Evolutionary conservation across 2,888 invertebrate species (phyloP).

Genomic region (Zaprionus lineosus): DNA sequence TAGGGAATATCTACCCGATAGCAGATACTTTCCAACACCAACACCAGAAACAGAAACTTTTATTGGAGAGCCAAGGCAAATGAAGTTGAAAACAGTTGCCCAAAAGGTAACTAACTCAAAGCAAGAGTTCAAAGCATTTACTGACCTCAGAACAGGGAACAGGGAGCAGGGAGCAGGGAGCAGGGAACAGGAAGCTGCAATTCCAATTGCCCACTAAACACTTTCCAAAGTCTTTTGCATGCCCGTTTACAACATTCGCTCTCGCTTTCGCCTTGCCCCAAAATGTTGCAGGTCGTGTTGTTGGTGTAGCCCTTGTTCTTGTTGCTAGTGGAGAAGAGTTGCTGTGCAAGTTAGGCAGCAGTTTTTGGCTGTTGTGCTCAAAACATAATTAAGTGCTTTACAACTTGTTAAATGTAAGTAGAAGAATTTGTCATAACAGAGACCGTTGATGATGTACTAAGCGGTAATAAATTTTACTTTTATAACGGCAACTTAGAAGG

Average conservation of each 20-base stretch:
- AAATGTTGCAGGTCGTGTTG: conserved; percentile 8
- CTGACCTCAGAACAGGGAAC: conserved; percentile 41
- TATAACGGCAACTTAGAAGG: conserved; percentile 42
- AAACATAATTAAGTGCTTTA: conserved; percentile 77
- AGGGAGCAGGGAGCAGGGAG: too few relatives aligned
- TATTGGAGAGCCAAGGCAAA: too few relatives aligned
- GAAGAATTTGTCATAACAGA: conserved; percentile 66
- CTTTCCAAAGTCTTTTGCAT: conserved; percentile 77
- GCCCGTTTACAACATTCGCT: conserved; percentile 58
- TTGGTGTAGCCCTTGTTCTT: conserved; percentile 13
- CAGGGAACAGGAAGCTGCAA: conserved; percentile 41
- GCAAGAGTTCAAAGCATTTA: too few relatives aligned
- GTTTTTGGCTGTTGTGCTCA: conserved; percentile 57
- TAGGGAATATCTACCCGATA: too few relatives aligned
- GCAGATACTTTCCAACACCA: too few relatives aligned
- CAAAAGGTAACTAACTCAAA: too few relatives aligned
- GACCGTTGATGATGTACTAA: conserved; percentile 64
- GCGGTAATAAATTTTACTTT: conserved; percentile 75
- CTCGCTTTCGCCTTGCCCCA: conserved; percentile 33
- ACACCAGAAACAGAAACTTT: too few relatives aligned
- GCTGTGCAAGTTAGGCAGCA: conserved; percentile 44
- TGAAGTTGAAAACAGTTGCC: too few relatives aligned
- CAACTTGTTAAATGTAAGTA: conserved; percentile 65
- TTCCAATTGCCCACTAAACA: conserved; percentile 75
- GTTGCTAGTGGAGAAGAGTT: conserved; percentile 21